Evolutionary conservation across 2,113 vertebrate genomes (phyloP).

Genomic region (Nothobranchius furzeri): DNA sequence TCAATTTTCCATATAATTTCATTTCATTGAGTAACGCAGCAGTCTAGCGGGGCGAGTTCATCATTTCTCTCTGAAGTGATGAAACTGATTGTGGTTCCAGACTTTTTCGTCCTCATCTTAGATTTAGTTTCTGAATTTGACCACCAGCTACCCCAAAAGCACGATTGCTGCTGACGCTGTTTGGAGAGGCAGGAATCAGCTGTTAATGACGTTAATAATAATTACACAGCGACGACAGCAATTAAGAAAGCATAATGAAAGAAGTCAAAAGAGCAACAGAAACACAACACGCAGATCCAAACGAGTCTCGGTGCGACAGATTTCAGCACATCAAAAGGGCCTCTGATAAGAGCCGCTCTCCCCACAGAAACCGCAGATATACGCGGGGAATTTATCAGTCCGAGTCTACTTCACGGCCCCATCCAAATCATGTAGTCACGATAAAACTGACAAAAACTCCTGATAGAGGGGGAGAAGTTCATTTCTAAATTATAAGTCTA

Average conservation of each 20-base stretch:
- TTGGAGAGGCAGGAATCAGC: conserved; percentile 26
- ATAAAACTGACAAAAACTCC: conserved; percentile 73
- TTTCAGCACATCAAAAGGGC: conserved; percentile 68
- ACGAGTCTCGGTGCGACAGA: conserved; percentile 50
- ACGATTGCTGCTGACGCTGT: background rate
- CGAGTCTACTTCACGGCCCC: conserved; percentile 61
- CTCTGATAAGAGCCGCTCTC: conserved; percentile 68
- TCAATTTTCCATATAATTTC: conserved; percentile 76
- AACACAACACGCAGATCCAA: conserved; percentile 47
- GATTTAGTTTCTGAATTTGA: conserved; percentile 67
- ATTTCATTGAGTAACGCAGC: conserved; percentile 69
- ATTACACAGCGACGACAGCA: conserved; percentile 42
- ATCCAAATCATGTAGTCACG: conserved; percentile 64
- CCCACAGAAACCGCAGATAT: conserved; percentile 60
- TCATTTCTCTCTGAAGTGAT: conserved; percentile 78
- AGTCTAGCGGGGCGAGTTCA: conserved; percentile 70
- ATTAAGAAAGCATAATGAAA: conserved; percentile 63
- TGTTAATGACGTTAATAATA: conserved; percentile 47
- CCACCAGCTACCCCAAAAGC: conserved; percentile 41
- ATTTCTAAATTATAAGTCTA: conserved; percentile 74
- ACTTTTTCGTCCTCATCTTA: conserved; percentile 41
- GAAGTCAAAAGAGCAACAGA: conserved; percentile 47
- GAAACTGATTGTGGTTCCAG: conserved; percentile 74
- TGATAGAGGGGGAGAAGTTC: conserved; percentile 71
- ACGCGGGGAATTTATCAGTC: conserved; percentile 67